Base-by-base conservation (phyloP, 2,797 vertebrate genomes). In the Capromys pilorides region DNA sequence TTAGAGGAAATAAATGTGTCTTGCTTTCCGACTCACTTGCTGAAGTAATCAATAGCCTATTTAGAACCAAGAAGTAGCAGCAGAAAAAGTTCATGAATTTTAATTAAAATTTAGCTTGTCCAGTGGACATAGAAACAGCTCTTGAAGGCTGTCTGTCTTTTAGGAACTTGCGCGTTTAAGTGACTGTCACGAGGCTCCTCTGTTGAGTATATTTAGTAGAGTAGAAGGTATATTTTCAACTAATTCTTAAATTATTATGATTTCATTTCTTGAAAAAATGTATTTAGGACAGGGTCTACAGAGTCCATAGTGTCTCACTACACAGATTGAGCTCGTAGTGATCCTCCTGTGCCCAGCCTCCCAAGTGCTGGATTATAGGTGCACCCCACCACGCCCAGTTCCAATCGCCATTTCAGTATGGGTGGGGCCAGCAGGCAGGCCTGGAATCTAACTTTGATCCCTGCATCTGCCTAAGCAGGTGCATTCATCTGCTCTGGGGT, bases 71-170 rank as follows among this genome's bases (percentile, higher is more conserved):
- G 64, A 81, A 96, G 36, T 8, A 82, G 39, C 13, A 85, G 81
- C 18, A 85, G 87, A 84, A 79, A 77, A 94, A 16, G 18, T 61
- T 75, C 94, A 94, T 75, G 90, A 93, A 80, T 94, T 89, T 91
- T 94, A 93, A 93, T 89, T 86, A 90, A 39, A 11, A 75, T 94
- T 86, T 87, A 88, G 49, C 45, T 94, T 69, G 4, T 24, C 12
- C 19, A 66, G 4, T 69, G 31, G 57, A 73, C 41, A 91, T 24
- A 64, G 45, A 83, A 88, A 61, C 41, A 78, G 57, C 14, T 92
- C 57, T 90, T 51, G 69, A 77, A 69, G 24, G 78, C 31, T 39
- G 9, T 3, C 11, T 39, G 41, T 62, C 61, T 83, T 8, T 91
- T 73, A 86, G 13, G 3, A 4, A 73, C 2, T 59, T 10, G 22